phyloP scores from a whole-genome alignment of 2,888 invertebrate genomes.

The Horisme vitalbata region DNA sequence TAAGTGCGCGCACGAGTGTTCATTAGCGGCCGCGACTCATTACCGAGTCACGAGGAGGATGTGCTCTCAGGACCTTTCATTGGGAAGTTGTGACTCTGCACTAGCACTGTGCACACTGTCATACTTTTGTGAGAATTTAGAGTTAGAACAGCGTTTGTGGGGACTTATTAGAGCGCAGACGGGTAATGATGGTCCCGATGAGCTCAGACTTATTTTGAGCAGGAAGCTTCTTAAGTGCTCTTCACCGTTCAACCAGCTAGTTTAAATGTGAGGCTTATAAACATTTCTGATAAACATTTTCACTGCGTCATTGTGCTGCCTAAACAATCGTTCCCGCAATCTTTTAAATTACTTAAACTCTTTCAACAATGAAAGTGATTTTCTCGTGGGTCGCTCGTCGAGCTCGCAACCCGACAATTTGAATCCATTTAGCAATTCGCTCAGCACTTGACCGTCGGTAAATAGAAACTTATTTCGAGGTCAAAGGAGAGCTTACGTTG shows the following conservation, averaged over 20 bases:
- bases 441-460: slow-evolving; percentile 16
- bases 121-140: too few species aligned
- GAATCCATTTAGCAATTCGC: slow-evolving; percentile 18
- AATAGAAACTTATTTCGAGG: slow-evolving; percentile 20
- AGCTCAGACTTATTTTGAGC: too few species aligned
- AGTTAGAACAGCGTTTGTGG: too few species aligned
- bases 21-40: slow-evolving; percentile 12
- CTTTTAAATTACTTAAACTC: too few species aligned
- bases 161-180: too few species aligned
- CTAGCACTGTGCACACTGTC: neutral
- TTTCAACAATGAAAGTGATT: slow-evolving; percentile 3
- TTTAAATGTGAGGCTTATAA: too few species aligned
- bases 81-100: neutral
- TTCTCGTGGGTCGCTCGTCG: neutral
- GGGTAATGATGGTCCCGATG: too few species aligned
- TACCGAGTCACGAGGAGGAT: slow-evolving; percentile 2
- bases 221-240: too few species aligned
- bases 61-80: slow-evolving; percentile 5
- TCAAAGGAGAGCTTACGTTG: slow-evolving; percentile 3
- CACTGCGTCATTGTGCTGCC: too few species aligned
- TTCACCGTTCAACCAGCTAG: too few species aligned
- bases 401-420: slow-evolving; percentile 5
- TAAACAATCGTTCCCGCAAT: too few species aligned
- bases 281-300: too few species aligned
- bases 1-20: neutral